Percentiles rank a stretch among this genome's conserved stretches.
Conservation (phyloP, 2,888 invertebrate species). For the Andrena praecox region DNA sequence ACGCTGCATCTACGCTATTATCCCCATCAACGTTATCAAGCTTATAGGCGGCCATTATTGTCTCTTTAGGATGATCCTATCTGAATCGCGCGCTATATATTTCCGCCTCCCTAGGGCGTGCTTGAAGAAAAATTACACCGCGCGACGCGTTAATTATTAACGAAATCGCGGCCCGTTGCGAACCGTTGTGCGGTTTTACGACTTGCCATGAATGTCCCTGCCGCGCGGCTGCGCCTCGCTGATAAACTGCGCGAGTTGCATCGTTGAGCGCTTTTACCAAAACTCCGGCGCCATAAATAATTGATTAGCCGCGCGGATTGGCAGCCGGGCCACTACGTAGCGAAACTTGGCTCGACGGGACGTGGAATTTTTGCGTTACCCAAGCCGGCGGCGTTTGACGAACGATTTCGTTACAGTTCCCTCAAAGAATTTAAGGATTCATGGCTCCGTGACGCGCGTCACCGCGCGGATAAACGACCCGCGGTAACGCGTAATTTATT, state of each 20-base stretch:
- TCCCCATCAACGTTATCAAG: constrained; percentile 21
- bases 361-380: background rate
- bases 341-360: background rate
- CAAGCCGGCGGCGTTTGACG: background rate
- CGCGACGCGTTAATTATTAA: constrained; percentile 10
- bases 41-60: background rate
- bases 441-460: background rate
- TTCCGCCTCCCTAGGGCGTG: background rate
- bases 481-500: background rate
- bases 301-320: background rate
- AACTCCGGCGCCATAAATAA: constrained; percentile 13
- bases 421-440: background rate
- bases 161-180: constrained; percentile 1
- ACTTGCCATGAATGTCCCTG: background rate
- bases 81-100: background rate
- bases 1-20: background rate
- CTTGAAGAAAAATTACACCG: background rate
- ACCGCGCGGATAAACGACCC: background rate
- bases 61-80: background rate
- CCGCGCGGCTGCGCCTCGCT: background rate
- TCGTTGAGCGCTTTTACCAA: background rate
- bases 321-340: background rate
- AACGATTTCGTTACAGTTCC: background rate
- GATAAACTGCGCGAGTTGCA: background rate
- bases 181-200: background rate